phyloP scores from a whole-genome alignment of 1,140 invertebrate genomes.

The Gonioctena quinquepunctata region DNA sequence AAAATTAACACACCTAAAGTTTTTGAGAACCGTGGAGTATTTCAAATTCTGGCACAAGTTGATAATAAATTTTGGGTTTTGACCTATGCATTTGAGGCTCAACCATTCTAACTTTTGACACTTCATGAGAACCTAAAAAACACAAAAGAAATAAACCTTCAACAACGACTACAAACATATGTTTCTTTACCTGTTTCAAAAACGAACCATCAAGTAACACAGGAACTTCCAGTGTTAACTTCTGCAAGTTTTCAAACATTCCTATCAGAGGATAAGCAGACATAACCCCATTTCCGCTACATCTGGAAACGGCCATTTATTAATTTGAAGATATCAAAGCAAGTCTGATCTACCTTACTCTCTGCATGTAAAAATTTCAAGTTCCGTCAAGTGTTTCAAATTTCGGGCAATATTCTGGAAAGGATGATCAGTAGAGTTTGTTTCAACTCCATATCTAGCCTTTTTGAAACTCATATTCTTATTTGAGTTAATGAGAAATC shows the following conservation, averaged over 20 bases:
- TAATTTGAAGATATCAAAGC: background rate
- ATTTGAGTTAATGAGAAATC: background rate
- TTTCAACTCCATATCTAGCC: background rate
- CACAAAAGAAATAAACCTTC: background rate
- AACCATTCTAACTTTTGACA: background rate
- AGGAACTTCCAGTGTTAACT: background rate
- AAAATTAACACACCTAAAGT: background rate
- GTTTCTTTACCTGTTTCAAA: constrained; percentile 5
- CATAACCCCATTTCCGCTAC: background rate
- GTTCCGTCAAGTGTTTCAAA: background rate
- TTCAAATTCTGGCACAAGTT: constrained; percentile 3
- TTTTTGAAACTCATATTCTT: background rate
- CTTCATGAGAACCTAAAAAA: background rate
- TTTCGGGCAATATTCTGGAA: background rate
- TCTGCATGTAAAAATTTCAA: background rate
- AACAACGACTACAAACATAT: background rate
- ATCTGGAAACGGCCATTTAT: background rate
- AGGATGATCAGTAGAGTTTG: background rate
- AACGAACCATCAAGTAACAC: background rate
- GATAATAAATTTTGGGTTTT: background rate
- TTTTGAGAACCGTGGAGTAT: background rate
- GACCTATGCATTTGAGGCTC: background rate
- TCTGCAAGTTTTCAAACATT: background rate
- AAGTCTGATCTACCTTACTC: background rate
- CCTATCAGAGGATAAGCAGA: constrained; percentile 6